Conservation (phyloP, 2,888 invertebrate genomes). For the Phyto melanocephala region DNA sequence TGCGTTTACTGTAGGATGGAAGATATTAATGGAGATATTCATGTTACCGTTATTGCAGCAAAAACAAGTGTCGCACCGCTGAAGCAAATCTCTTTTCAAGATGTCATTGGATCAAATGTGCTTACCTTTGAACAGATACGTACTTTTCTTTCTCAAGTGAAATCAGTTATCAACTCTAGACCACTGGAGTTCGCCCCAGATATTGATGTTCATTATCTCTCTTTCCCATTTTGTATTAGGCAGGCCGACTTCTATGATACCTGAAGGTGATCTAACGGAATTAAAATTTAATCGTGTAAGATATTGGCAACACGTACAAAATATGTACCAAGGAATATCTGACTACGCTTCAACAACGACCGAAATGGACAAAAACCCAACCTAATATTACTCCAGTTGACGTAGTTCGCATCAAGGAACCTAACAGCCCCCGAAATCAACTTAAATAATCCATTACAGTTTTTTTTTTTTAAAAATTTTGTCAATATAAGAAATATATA, state of each 20-base stretch:
- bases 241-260: slow-evolving; percentile 13
- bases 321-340: slow-evolving; percentile 37
- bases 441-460: no score
- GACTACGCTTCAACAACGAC: slow-evolving; percentile 28
- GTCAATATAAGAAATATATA: no score
- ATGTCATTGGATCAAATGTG: not conserved
- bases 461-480: no score
- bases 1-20: not conserved
- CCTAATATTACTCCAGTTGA: not conserved
- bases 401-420: slow-evolving; percentile 32
- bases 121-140: slow-evolving; percentile 14
- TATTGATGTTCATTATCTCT: not conserved
- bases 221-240: slow-evolving; percentile 42
- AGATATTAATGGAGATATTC: not conserved
- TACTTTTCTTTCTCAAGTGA: not conserved
- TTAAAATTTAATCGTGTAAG: not conserved
- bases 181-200: no score
- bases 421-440: not conserved
- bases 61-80: no score
- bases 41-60: not conserved
- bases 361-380: slow-evolving; percentile 7
- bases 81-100: not conserved
- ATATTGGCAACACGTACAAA: slow-evolving; percentile 38
- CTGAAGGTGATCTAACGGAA: not conserved
- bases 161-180: slow-evolving; percentile 6